Conservation (phyloP, 2,888 invertebrate genomes). For the Dryomyza anilis region DNA sequence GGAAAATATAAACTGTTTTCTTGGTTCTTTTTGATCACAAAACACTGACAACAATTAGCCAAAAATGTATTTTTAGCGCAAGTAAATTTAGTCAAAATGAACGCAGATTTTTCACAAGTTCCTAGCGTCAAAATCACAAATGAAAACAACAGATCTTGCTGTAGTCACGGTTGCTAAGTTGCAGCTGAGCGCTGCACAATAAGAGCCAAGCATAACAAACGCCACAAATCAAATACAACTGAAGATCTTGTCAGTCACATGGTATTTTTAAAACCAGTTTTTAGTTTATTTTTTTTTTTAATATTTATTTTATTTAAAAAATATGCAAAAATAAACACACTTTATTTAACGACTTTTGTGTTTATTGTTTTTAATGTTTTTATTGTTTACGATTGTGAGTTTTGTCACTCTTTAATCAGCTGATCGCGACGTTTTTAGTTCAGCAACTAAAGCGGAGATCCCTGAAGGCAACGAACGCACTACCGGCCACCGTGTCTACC, state of each 20-base stretch:
- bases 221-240: neutral
- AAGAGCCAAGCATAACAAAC: neutral
- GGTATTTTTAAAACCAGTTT: neutral
- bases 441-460: neutral
- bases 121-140: too few relatives aligned
- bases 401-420: neutral
- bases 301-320: neutral
- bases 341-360: neutral
- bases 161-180: neutral
- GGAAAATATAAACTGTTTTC: too few relatives aligned
- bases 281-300: neutral
- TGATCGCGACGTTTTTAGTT: too few relatives aligned
- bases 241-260: neutral
- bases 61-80: too few relatives aligned
- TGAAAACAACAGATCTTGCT: too few relatives aligned
- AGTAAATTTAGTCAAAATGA: too few relatives aligned
- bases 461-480: neutral
- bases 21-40: too few relatives aligned
- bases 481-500: constrained; percentile 10
- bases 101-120: too few relatives aligned
- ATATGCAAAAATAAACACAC: neutral
- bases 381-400: neutral
- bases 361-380: neutral
- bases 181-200: neutral
- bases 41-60: too few relatives aligned